Percentiles rank a stretch among this genome's conserved stretches.
Evolutionary conservation across 1,140 invertebrate genomes (phyloP).

Genomic region (Pectinophora gossypiella): DNA sequence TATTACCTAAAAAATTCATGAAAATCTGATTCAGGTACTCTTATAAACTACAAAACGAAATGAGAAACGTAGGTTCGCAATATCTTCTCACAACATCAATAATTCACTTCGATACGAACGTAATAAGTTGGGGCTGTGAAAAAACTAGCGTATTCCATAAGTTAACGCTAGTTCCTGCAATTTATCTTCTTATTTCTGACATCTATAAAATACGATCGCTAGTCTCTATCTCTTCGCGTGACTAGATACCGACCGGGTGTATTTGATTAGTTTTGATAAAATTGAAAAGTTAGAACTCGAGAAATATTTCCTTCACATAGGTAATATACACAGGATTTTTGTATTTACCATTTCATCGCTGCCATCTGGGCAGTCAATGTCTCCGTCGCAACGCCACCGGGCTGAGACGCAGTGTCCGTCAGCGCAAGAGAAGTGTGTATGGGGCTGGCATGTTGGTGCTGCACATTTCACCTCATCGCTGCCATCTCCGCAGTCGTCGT

Average conservation of each 20-base stretch:
- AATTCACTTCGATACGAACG: not conserved
- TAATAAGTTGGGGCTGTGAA: not conserved
- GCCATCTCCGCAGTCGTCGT: slow-evolving; percentile 90
- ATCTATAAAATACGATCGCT: not conserved
- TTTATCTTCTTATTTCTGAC: not conserved
- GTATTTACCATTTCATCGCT: slow-evolving; percentile 84
- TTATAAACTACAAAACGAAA: not conserved
- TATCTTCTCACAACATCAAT: not conserved
- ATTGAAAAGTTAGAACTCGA: too few relatives aligned
- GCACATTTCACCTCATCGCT: slow-evolving; percentile 88
- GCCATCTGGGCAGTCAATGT: slow-evolving; percentile 87
- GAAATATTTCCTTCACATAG: too few relatives aligned
- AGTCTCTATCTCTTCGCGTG: not conserved
- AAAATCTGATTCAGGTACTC: not conserved
- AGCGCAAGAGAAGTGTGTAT: slow-evolving; percentile 83
- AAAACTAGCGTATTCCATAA: not conserved
- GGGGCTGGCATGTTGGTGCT: slow-evolving; percentile 79
- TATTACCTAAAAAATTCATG: not conserved
- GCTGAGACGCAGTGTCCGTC: slow-evolving; percentile 82
- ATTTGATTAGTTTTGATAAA: too few relatives aligned
- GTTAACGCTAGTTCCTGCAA: not conserved
- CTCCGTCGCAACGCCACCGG: slow-evolving; percentile 90
- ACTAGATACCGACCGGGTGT: not conserved
- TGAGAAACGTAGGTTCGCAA: not conserved
- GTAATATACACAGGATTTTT: not conserved